Percentiles rank a stretch among this genome's conserved stretches.
Conservation (phyloP, 2,113 vertebrate genomes). For the Gymnogyps californianus region DNA sequence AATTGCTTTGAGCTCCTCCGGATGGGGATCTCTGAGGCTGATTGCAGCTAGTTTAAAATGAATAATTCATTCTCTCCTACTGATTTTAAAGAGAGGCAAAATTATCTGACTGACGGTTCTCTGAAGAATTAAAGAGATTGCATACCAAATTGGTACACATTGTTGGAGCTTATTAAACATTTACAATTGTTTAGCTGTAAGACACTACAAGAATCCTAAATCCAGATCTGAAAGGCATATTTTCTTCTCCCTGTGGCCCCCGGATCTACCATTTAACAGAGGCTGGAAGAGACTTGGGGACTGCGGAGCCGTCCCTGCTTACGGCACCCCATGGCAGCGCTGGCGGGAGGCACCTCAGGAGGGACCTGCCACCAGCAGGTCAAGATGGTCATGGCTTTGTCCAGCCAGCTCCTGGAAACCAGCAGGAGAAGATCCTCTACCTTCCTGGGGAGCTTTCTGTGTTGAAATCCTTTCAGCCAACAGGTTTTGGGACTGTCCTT, state of each 20-base stretch:
- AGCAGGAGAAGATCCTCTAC: background rate
- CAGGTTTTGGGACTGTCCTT: background rate
- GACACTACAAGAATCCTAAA: background rate
- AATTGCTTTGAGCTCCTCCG: background rate
- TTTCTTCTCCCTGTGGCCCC: background rate
- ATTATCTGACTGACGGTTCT: background rate
- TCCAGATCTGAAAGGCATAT: background rate
- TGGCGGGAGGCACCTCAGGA: background rate
- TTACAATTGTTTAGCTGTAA: conserved; percentile 1
- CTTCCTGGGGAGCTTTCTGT: background rate
- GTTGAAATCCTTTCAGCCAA: background rate
- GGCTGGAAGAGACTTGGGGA: background rate
- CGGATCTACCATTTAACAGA: background rate
- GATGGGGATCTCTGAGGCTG: background rate
- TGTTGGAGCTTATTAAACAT: conserved; percentile 27
- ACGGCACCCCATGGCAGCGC: rapidly evolving
- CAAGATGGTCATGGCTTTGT: background rate
- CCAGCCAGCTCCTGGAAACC: background rate
- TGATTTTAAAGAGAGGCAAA: conserved; percentile 15
- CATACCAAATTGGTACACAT: background rate
- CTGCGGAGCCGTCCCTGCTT: background rate
- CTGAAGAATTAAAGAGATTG: conserved; percentile 19
- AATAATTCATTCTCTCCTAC: conserved; percentile 45
- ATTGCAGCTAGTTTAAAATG: conserved; percentile 1
- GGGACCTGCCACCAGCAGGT: background rate